Evolutionary conservation across 2,888 invertebrate species (phyloP), one percentile per base, ranked within the genome.

Genomic region (Isoperla grammatica): DNA sequence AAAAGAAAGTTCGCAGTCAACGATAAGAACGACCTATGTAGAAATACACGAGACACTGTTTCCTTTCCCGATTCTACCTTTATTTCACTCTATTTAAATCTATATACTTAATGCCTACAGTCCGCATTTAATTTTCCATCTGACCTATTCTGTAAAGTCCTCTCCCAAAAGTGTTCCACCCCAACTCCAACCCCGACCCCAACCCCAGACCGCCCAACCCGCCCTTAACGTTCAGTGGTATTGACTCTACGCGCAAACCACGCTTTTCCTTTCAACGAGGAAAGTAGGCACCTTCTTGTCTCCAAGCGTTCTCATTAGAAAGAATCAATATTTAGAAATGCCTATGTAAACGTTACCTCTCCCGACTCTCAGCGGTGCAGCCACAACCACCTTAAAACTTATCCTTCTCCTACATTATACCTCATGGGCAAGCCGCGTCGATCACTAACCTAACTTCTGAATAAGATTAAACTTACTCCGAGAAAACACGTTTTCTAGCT

Each of bases 301-400:
- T 42, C 29, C 50, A 35, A 35, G 42, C 46, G 37, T 46, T 42
- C 61, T 62, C 62, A 62, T 62, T 62, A 62, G 60, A 54, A 37
- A 35, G 60, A 60, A 62, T 62, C 62, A 60, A 62, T 62, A 62
- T 62, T 62, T 60, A 62, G 60, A 62, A 62, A 62, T 62, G 62
- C 57, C 55, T 54, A 57, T 54, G 60, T 57, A 57, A 62, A 62
- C 60, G 60, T 57, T 29, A 29, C 29, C 29, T 29, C 29, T 53
- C 59, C 49, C 46, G 29, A 45, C n/a, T n/a, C 40, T 50, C 39
- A 19, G 11, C 17, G 19, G n/a, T 43, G 20, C 53, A 37, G 20
- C 17, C 37, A 17, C 46, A n/a, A 19, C 53, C 53, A 53, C 39
- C 53, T 53, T 39, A 17, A 8, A 5, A 19, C 39, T 35, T 13